These are phyloP conservation scores for Oxyruncus cristatus DNA, from an alignment of 2,113 vertebrate genomes.

Conservation along the genomic window DNA sequence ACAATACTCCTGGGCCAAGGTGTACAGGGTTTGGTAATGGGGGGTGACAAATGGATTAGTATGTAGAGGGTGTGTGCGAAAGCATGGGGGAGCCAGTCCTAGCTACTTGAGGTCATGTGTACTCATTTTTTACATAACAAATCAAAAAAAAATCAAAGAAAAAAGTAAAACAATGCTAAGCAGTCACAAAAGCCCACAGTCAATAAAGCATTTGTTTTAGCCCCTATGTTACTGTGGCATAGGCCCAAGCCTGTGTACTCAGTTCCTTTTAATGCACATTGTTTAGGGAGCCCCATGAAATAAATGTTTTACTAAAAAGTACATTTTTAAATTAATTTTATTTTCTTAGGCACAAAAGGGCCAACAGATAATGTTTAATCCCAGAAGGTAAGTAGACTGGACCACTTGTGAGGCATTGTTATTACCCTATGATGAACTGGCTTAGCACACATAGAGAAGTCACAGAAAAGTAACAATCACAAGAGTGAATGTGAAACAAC, in stretches of 20 bases:
- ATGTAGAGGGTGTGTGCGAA: background rate
- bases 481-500: background rate
- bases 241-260: background rate
- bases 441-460: background rate
- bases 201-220: background rate
- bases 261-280: background rate
- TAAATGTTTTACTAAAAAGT: background rate
- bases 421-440: background rate
- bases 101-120: background rate
- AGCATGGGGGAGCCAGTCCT: background rate
- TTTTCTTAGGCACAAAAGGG: background rate
- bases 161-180: background rate
- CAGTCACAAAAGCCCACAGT: background rate
- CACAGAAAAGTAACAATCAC: background rate
- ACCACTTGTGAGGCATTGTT: background rate
- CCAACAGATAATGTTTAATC: background rate
- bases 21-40: background rate
- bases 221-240: background rate
- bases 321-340: background rate
- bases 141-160: background rate
- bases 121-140: background rate
- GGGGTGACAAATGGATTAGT: background rate
- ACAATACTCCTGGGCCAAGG: background rate
- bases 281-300: background rate
- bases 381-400: background rate